Evolutionary conservation across 2,888 invertebrate species (phyloP).

Genomic region (Cheilosia urbana): DNA sequence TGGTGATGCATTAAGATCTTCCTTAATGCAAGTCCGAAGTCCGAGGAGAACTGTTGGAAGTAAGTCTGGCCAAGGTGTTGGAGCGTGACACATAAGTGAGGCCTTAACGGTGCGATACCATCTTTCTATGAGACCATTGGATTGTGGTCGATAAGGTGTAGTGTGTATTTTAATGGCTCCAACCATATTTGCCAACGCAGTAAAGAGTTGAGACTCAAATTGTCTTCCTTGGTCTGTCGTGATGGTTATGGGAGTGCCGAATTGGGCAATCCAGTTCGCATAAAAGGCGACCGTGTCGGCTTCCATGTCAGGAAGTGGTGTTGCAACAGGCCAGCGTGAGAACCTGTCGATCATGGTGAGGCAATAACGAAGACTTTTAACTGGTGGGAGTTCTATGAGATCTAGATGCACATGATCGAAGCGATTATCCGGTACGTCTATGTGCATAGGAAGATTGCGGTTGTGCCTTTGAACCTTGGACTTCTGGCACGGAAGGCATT

Average conservation of each 20-base stretch:
- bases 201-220: constrained; percentile 49
- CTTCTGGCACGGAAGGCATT: constrained; percentile 9
- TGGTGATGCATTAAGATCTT: neutral
- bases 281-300: constrained; percentile 51
- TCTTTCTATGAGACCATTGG: constrained; percentile 12
- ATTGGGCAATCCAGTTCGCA: constrained; percentile 34
- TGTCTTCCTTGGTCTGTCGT: constrained; percentile 15
- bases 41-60: constrained; percentile 16
- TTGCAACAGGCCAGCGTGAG: constrained; percentile 43
- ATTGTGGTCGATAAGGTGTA: constrained; percentile 15
- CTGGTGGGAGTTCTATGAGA: neutral
- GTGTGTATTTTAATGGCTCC: constrained; percentile 3
- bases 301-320: constrained; percentile 47
- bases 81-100: constrained; percentile 13
- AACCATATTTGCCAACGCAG: constrained; percentile 12
- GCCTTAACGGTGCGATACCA: constrained; percentile 8
- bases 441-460: neutral
- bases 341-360: constrained; percentile 16
- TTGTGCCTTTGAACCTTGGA: constrained; percentile 11
- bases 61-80: constrained; percentile 6
- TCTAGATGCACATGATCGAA: constrained; percentile 9
- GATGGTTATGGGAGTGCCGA: constrained; percentile 41
- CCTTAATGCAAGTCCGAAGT: neutral
- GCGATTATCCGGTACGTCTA: constrained; percentile 3
- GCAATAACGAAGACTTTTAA: neutral